Percentiles rank a stretch among this genome's conserved stretches.
phyloP scores from a whole-genome alignment of 2,113 vertebrate genomes.

The Hemiscyllium ocellatum region DNA sequence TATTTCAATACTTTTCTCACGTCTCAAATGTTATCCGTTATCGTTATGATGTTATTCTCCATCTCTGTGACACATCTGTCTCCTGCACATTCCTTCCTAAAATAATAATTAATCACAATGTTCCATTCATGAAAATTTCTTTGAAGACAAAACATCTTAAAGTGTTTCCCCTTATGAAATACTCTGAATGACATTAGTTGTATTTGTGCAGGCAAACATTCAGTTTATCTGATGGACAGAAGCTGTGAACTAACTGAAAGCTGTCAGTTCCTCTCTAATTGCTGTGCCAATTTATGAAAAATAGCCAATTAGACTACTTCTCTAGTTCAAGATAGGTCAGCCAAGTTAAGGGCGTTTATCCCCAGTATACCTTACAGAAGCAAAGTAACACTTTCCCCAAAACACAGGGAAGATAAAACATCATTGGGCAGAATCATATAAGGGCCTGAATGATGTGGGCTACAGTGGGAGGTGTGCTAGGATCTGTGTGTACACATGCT shows the following conservation, averaged over 20 bases:
- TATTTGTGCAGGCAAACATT: neutral
- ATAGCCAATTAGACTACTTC: neutral
- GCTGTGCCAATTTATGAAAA: neutral
- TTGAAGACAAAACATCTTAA: neutral
- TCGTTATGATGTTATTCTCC: neutral
- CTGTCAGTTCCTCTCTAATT: neutral
- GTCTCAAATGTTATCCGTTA: neutral
- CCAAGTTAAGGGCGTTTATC: neutral
- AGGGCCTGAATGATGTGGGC: too few relatives aligned
- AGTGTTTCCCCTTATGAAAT: neutral
- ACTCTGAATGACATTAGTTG: neutral
- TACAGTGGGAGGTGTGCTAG: too few relatives aligned
- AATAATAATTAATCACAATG: neutral
- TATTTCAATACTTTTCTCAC: neutral
- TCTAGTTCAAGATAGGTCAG: neutral
- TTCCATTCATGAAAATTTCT: neutral
- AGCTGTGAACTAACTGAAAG: neutral
- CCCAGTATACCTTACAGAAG: neutral
- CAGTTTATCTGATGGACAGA: neutral
- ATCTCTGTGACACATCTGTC: neutral
- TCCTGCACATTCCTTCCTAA: neutral
- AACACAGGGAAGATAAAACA: neutral
- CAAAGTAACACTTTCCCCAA: neutral
- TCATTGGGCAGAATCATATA: neutral
- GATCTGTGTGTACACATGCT: too few relatives aligned